These are phyloP conservation scores for Platichthys stellatus DNA, from an alignment of 2,113 vertebrate species.

Conservation along the genomic window DNA sequence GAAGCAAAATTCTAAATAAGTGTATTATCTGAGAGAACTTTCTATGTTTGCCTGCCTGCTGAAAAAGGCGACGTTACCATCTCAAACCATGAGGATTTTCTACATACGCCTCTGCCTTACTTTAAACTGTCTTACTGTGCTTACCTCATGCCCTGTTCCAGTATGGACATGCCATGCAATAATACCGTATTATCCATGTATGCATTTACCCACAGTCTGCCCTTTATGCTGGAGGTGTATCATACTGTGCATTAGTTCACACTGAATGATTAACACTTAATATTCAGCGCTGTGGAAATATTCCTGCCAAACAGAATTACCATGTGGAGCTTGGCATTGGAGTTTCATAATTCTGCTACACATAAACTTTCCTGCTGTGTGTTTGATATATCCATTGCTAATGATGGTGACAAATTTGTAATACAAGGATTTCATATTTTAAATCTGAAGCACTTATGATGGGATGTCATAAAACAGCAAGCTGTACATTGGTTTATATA, in stretches of 20 bases:
- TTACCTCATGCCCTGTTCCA: slow-evolving; percentile 7
- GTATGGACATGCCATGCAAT: slow-evolving; percentile 12
- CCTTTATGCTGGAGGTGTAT: not conserved
- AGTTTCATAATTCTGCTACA: slow-evolving; percentile 15
- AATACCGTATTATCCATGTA: not conserved
- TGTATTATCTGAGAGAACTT: not conserved
- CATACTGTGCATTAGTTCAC: not conserved
- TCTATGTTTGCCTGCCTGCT: slow-evolving; percentile 7
- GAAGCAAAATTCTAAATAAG: not conserved
- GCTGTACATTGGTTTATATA: not conserved
- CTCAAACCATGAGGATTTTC: not conserved
- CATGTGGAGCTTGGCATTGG: slow-evolving; percentile 29
- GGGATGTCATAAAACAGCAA: not conserved
- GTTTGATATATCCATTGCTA: not conserved
- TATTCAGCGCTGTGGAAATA: slow-evolving; percentile 15
- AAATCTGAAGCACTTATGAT: slow-evolving; percentile 20
- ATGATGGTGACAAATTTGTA: not conserved
- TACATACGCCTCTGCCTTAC: slow-evolving; percentile 13
- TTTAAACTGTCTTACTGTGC: slow-evolving; percentile 2
- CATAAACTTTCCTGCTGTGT: slow-evolving; percentile 29
- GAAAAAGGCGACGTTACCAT: not conserved
- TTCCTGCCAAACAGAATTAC: slow-evolving; percentile 36
- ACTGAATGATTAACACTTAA: not conserved
- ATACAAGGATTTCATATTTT: not conserved
- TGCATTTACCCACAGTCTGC: not conserved